phyloP scores from a whole-genome alignment of 2,113 vertebrate species.

The Anoura caudifer region DNA sequence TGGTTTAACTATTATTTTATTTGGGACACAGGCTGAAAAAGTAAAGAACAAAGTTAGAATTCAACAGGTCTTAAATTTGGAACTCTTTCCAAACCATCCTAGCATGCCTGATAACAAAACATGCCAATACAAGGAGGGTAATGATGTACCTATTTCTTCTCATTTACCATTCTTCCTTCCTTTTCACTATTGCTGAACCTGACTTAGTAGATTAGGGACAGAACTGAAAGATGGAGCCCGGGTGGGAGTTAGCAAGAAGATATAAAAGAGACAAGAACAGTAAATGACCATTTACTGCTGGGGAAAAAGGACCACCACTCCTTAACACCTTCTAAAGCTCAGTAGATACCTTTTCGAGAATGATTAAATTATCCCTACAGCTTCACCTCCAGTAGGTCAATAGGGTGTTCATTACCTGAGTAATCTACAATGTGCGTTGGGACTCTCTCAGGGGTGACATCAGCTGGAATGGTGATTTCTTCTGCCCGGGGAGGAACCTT shows the following conservation, averaged over 20 bases:
- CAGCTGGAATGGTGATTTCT: conserved; percentile 98
- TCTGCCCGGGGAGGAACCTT: conserved; percentile 97
- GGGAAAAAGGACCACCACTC: background rate
- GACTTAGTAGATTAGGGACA: background rate
- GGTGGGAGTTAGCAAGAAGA: background rate
- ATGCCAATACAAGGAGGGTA: background rate
- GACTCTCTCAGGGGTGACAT: conserved; percentile 97
- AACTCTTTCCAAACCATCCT: background rate
- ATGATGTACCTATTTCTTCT: background rate
- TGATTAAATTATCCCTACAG: background rate
- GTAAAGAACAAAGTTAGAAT: conserved; percentile 35
- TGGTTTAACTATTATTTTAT: conserved; percentile 5
- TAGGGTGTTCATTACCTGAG: conserved; percentile 85
- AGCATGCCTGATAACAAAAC: background rate
- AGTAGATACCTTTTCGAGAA: background rate
- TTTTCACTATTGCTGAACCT: background rate
- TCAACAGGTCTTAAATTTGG: conserved; percentile 12
- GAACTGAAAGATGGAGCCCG: background rate
- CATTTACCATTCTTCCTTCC: background rate
- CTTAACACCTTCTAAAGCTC: background rate
- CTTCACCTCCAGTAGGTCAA: background rate
- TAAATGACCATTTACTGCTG: background rate
- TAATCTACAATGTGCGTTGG: conserved; percentile 99
- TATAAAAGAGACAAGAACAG: background rate
- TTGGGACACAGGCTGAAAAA: background rate